Evolutionary conservation across 2,888 invertebrate genomes (phyloP), one percentile per base, ranked within the genome.

Genomic region (Malachius bipustulatus): DNA sequence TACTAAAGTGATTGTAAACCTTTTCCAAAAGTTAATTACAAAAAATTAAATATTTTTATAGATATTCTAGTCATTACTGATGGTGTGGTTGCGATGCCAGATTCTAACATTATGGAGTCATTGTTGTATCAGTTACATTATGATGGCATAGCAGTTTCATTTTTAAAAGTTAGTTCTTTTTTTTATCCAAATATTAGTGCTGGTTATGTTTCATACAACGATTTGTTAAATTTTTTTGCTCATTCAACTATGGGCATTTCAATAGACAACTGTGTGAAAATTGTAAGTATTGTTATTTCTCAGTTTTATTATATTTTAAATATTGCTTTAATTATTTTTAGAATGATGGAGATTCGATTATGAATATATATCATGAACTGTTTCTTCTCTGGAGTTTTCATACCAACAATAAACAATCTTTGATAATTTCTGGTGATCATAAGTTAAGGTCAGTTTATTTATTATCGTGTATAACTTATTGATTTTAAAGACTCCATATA

Each of bases 31-130:
- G n/a, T n/a, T n/a, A n/a, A n/a, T 32, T 40, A 42, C n/a, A n/a
- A n/a, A n/a, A n/a, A n/a, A n/a, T n/a, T n/a, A n/a, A n/a, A n/a
- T 42, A 35, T 43, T 45, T 46, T 64, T 66, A 30, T 56, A 80
- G 81, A 77, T 60, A 70, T 82, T 55, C 68, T 82, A 45, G 71
- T 77, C 41, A 67, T 78, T 45, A 79, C 83, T 2, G 84, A 85
- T 61, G 83, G 83, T 8, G 75, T 81, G 41, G 70, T 80, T 30
- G 70, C 70, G 36, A 70, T 77, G 44, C 77, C 82, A 3, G 82
- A 83, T 56, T 71, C 75, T n/a, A 70, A 72, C 47, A 70, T 78
- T 42, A 68, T 82, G 55, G 82, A 84, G 52, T 71, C 74, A 3
- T 63, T 83, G 15, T 63, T 85, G 42, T 72, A 75, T 41, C 82